Evolutionary conservation across 92 coral and sea anemone genomes (phyloP).

Genomic region (Phymanthus crucifer): DNA sequence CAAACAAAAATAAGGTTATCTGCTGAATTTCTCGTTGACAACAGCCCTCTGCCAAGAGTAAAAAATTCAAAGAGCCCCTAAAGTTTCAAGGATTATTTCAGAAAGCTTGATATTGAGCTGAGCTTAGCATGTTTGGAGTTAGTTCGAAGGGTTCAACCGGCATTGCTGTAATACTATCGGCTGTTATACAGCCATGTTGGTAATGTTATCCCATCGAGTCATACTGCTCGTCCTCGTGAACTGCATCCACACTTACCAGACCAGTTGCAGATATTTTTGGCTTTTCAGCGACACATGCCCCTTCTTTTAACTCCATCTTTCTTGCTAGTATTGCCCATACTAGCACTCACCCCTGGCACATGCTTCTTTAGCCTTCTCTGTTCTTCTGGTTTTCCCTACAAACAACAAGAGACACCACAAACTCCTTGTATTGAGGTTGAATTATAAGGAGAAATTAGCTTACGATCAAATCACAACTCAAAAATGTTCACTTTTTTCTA

Average conservation of each 20-base stretch:
- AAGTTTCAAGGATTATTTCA: neutral
- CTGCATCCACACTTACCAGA: conserved; percentile 12
- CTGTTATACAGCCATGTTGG: conserved; percentile 2
- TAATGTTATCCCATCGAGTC: neutral
- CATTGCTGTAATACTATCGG: conserved; percentile 4
- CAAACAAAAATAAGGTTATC: neutral
- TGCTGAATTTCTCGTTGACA: neutral
- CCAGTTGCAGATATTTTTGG: neutral
- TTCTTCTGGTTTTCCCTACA: conserved; percentile 4
- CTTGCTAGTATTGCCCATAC: conserved; percentile 14
- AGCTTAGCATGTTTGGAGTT: neutral
- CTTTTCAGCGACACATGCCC: conserved; percentile 11
- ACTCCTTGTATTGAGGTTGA: neutral
- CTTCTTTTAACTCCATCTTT: conserved; percentile 19
- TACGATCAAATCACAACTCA: neutral
- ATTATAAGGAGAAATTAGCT: neutral
- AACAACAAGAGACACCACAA: neutral
- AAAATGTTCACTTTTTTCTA: neutral
- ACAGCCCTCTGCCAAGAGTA: neutral
- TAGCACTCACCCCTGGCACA: conserved; percentile 21
- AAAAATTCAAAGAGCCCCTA: neutral
- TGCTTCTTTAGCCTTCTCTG: neutral
- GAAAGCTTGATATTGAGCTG: neutral
- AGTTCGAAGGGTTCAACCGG: neutral
- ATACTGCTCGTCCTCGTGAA: neutral